A percentile compares a stretch with the other conserved stretches of the same genome.
Evolutionary conservation across 2,797 vertebrate species (phyloP).

Genomic region (Gymnothorax javanicus): DNA sequence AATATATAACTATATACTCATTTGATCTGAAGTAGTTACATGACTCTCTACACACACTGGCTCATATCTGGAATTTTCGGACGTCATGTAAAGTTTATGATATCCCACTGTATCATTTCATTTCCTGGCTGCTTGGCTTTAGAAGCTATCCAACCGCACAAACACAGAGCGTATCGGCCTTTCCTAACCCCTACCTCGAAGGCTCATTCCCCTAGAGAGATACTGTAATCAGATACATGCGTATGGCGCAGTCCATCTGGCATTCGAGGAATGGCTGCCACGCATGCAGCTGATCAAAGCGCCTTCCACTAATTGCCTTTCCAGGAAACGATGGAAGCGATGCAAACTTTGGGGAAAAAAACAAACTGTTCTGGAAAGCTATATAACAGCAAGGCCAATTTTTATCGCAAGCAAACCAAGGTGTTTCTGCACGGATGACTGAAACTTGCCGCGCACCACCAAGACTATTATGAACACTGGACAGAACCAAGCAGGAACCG

Average conservation of each 20-base stretch:
- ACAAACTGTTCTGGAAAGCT: background rate
- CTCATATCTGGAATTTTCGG: slow-evolving; percentile 29
- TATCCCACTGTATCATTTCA: slow-evolving; percentile 40
- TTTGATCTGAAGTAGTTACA: slow-evolving; percentile 21
- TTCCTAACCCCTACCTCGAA: slow-evolving; percentile 19
- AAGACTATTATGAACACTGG: background rate
- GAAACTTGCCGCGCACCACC: background rate
- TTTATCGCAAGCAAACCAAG: background rate
- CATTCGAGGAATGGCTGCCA: slow-evolving; percentile 15
- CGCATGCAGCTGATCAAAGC: background rate
- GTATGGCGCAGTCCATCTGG: slow-evolving; percentile 19
- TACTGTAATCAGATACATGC: slow-evolving; percentile 24
- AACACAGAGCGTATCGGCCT: slow-evolving; percentile 24
- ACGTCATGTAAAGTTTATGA: slow-evolving; percentile 27
- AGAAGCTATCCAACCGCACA: slow-evolving; percentile 27
- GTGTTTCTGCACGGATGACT: background rate
- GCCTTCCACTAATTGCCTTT: background rate
- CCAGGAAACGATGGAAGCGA: background rate
- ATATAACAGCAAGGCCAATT: background rate
- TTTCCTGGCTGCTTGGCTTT: slow-evolving; percentile 20
- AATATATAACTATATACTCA: background rate
- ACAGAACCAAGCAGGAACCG: background rate
- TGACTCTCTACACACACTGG: slow-evolving; percentile 32
- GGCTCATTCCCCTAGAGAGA: slow-evolving; percentile 15
- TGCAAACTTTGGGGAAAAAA: background rate